Conservation (phyloP, 2,797 vertebrate genomes). For the Hippoglossus hippoglossus region DNA sequence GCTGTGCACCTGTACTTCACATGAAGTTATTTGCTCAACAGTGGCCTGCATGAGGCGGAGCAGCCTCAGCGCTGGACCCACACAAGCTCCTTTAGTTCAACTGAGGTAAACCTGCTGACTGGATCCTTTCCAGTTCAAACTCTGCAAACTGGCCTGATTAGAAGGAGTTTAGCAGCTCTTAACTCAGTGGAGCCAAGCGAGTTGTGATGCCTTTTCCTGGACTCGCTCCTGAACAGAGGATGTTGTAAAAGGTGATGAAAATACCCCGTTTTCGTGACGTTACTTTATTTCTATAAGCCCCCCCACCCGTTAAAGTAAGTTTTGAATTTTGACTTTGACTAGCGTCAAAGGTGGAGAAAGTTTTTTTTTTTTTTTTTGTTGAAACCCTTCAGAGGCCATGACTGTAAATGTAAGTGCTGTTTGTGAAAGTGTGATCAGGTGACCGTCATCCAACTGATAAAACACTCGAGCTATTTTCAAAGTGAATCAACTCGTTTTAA, state of each 20-base stretch:
- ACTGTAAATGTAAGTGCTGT: not conserved
- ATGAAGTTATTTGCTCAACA: not conserved
- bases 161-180: constrained; percentile 46
- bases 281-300: not conserved
- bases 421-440: not conserved
- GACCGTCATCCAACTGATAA: not conserved
- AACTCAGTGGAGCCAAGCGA: constrained; percentile 29
- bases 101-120: constrained; percentile 73
- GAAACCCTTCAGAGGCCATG: not conserved
- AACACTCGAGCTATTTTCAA: no score
- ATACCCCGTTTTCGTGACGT: no score
- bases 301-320: not conserved
- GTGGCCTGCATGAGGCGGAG: constrained; percentile 3
- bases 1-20: not conserved
- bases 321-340: not conserved
- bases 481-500: not conserved
- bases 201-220: constrained; percentile 29
- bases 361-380: not conserved
- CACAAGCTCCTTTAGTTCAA: constrained; percentile 56
- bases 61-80: constrained; percentile 5
- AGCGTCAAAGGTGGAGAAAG: not conserved
- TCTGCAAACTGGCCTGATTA: constrained; percentile 65
- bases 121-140: constrained; percentile 64
- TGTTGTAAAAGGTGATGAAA: not conserved
- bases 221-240: constrained; percentile 3